Percentiles rank a stretch among this genome's conserved stretches.
Evolutionary conservation across 2,113 vertebrate genomes (phyloP).

Genomic region (Plotosus lineatus): DNA sequence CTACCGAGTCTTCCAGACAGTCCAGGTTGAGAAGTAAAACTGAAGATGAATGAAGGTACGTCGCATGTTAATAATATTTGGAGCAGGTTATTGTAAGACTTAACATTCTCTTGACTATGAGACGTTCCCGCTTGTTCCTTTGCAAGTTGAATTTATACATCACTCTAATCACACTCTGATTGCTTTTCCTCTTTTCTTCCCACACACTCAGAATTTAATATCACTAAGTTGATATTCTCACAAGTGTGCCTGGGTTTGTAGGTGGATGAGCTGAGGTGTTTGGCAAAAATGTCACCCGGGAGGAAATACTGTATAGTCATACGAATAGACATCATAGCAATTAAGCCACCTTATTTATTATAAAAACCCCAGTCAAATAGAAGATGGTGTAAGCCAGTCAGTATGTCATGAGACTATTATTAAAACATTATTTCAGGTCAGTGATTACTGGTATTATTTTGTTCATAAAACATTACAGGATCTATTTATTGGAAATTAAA

Average conservation of each 20-base stretch:
- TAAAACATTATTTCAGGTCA: conserved; percentile 20
- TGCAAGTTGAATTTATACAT: background rate
- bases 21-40: background rate
- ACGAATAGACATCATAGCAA: background rate
- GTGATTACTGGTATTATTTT: background rate
- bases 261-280: conserved; percentile 17
- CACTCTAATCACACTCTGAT: conserved; percentile 18
- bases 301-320: conserved; percentile 4
- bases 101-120: background rate
- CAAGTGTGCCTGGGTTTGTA: conserved; percentile 14
- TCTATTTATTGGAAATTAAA: background rate
- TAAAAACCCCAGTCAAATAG: background rate
- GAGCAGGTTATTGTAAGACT: background rate
- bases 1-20: background rate
- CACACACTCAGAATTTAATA: conserved; percentile 19
- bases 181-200: background rate
- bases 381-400: conserved; percentile 7
- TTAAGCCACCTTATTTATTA: conserved; percentile 21
- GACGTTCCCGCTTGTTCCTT: background rate
- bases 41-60: background rate
- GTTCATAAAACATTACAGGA: background rate
- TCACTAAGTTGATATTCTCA: background rate
- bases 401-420: background rate
- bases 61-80: background rate
- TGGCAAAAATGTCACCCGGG: conserved; percentile 9